phyloP scores from a whole-genome alignment of 2,113 vertebrate species.

The Pterophyllum scalare region DNA sequence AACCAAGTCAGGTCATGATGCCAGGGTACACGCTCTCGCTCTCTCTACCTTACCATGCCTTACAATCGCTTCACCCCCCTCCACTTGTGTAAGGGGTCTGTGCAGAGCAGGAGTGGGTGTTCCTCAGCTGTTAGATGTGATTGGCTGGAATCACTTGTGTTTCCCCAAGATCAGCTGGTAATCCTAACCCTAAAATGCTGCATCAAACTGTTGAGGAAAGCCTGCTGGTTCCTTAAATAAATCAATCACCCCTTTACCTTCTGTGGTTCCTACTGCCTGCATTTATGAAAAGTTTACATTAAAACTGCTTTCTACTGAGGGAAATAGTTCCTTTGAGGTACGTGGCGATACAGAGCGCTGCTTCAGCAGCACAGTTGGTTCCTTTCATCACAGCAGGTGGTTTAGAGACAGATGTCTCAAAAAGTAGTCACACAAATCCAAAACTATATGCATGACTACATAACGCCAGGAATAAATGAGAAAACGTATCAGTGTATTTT shows the following conservation, averaged over 20 bases:
- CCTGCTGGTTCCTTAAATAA: background rate
- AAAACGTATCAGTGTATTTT: background rate
- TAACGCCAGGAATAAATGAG: background rate
- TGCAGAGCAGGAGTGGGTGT: background rate
- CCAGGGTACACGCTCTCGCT: slow-evolving; percentile 16
- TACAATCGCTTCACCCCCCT: background rate
- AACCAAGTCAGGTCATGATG: slow-evolving; percentile 66
- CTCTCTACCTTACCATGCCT: background rate
- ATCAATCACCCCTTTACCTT: background rate
- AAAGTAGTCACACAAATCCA: background rate
- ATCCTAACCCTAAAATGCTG: background rate
- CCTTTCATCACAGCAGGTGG: background rate
- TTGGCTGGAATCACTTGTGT: background rate
- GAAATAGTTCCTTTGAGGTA: background rate
- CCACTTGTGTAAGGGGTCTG: background rate
- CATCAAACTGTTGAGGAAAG: background rate
- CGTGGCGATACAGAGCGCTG: background rate
- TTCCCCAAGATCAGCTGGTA: background rate
- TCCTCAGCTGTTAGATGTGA: background rate
- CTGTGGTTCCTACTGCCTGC: background rate
- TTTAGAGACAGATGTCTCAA: background rate
- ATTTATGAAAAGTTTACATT: background rate
- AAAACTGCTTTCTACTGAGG: background rate
- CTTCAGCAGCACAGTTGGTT: background rate
- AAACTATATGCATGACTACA: background rate